Percentiles rank a stretch among this genome's conserved stretches.
phyloP scores from a whole-genome alignment of 2,888 invertebrate genomes.

The Caenorhabditis sp. region DNA sequence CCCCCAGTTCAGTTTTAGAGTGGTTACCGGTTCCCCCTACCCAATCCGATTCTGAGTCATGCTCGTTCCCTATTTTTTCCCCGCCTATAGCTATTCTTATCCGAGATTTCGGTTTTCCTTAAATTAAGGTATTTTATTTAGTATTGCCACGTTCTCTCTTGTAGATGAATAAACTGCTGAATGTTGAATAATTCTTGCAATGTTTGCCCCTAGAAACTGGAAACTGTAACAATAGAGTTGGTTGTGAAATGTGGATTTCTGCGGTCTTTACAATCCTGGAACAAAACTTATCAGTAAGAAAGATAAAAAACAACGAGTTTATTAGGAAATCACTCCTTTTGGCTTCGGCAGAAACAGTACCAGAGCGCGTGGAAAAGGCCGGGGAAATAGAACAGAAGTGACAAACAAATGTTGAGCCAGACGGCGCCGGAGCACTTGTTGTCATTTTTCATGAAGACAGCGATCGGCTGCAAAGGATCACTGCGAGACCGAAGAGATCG shows the following conservation, averaged over 20 bases:
- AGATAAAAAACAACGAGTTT: no score
- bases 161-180: constrained; percentile 19
- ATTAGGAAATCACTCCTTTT: no score
- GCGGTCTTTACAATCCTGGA: no score
- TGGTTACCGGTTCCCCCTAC: constrained; percentile 26
- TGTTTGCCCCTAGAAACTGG: no score
- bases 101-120: constrained; percentile 20
- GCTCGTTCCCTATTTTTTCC: not conserved
- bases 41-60: constrained; percentile 15
- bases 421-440: not conserved
- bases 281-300: no score
- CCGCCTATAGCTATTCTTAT: not conserved
- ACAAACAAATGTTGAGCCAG: not conserved
- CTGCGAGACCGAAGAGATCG: no score
- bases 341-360: not conserved
- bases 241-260: no score
- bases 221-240: no score
- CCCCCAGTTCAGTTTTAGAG: constrained; percentile 25
- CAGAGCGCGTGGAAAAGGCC: not conserved
- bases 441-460: not conserved
- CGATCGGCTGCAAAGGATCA: not conserved
- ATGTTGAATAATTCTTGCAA: no score
- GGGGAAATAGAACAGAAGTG: not conserved
- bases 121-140: constrained; percentile 32
- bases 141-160: not conserved